These are phyloP conservation scores for Hermaeophaga mercurialis DNA, from an alignment of 2,888 invertebrate species.

Conservation along the genomic window DNA sequence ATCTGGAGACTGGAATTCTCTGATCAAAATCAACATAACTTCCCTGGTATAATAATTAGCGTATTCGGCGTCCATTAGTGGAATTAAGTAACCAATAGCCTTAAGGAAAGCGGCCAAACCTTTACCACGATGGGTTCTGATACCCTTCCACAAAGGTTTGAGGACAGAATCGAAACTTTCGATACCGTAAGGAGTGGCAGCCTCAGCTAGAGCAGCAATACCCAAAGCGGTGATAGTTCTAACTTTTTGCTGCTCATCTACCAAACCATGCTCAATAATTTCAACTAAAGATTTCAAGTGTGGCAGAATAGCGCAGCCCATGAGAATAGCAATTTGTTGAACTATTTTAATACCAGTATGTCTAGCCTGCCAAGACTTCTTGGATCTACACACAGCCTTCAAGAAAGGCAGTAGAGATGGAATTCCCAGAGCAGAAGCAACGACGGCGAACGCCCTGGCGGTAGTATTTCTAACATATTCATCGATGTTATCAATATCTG, in stretches of 20 bases:
- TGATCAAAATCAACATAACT: slow-evolving; percentile 97
- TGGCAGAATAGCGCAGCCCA: slow-evolving; percentile 99
- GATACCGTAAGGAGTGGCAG: slow-evolving; percentile 99
- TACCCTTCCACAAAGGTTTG: slow-evolving; percentile 99
- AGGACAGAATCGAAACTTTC: slow-evolving; percentile 99
- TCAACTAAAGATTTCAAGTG: slow-evolving; percentile 98
- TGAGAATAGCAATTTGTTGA: slow-evolving; percentile 98
- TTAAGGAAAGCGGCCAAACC: slow-evolving; percentile 99
- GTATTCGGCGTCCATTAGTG: slow-evolving; percentile 99
- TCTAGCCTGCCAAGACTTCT: slow-evolving; percentile 98
- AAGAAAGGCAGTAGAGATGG: slow-evolving; percentile 96
- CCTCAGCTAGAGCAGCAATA: slow-evolving; percentile 97
- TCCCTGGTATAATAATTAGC: slow-evolving; percentile 99
- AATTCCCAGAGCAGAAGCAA: slow-evolving; percentile 97
- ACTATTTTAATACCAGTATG: slow-evolving; percentile 99
- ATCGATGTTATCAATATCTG: slow-evolving; percentile 99
- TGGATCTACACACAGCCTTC: slow-evolving; percentile 98
- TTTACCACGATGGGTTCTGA: slow-evolving; percentile 86
- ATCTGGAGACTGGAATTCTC: slow-evolving; percentile 99
- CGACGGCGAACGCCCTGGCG: slow-evolving; percentile 99
- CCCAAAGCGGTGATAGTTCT: slow-evolving; percentile 98
- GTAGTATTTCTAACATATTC: slow-evolving; percentile 99
- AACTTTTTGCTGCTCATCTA: slow-evolving; percentile 99
- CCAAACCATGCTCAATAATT: slow-evolving; percentile 98
- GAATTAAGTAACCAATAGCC: slow-evolving; percentile 98